Conservation (phyloP, 1,140 invertebrate genomes). For the Anastrepha obliqua region DNA sequence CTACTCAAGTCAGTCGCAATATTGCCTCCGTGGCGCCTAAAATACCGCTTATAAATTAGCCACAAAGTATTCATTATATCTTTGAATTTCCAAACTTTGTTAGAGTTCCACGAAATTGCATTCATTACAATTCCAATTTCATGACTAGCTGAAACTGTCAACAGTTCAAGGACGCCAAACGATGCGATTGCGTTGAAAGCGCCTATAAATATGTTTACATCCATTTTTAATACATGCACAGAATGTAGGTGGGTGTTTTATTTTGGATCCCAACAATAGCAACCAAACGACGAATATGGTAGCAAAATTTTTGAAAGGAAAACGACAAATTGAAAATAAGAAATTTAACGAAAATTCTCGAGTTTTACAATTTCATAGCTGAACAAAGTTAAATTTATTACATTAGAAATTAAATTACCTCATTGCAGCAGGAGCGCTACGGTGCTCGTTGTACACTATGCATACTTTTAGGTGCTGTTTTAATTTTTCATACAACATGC, state of each 20-base stretch:
- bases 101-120: slow-evolving; percentile 37
- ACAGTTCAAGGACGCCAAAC: slow-evolving; percentile 24
- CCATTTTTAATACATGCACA: neutral
- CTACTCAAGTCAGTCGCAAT: neutral
- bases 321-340: neutral
- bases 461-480: slow-evolving; percentile 12
- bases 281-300: neutral
- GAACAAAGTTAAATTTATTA: slow-evolving; percentile 49
- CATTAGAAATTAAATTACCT: slow-evolving; percentile 45
- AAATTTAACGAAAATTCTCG: neutral
- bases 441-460: neutral
- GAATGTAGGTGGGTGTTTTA: neutral
- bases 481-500: neutral
- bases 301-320: neutral
- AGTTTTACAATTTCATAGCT: slow-evolving; percentile 32
- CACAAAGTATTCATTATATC: slow-evolving; percentile 37
- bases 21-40: neutral
- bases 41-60: slow-evolving; percentile 7
- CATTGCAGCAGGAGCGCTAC: neutral
- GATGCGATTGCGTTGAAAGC: neutral
- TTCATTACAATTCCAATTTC: slow-evolving; percentile 41
- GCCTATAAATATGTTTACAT: slow-evolving; percentile 6
- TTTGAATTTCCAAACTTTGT: slow-evolving; percentile 1
- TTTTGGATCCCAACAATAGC: neutral
- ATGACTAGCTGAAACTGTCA: slow-evolving; percentile 6